Conservation (phyloP, 2,797 vertebrate genomes). For the Avahi laniger region DNA sequence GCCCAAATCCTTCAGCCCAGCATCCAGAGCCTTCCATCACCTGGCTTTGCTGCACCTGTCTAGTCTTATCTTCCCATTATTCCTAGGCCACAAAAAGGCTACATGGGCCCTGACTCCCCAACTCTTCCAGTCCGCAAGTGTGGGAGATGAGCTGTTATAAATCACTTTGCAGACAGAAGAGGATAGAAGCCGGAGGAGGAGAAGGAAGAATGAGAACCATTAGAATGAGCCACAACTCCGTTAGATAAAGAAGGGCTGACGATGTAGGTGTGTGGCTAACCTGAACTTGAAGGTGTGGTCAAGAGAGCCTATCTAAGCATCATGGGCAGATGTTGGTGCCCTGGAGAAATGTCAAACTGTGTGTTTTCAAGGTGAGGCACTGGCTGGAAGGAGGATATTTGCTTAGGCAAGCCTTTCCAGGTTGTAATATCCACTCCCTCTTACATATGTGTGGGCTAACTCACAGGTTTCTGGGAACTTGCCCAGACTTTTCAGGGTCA, state of each 20-base stretch:
- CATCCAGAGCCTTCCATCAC: neutral
- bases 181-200: neutral
- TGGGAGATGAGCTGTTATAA: neutral
- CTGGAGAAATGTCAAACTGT: neutral
- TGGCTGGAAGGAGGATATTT: neutral
- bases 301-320: neutral
- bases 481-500: constrained; percentile 66
- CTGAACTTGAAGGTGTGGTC: neutral
- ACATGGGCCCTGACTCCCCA: neutral
- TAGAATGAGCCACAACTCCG: neutral
- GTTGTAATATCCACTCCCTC: neutral
- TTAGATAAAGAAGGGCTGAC: neutral
- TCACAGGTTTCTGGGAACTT: constrained; percentile 64
- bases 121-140: neutral
- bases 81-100: neutral
- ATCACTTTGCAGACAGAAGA: neutral
- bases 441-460: constrained; percentile 1
- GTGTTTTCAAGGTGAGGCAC: neutral
- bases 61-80: neutral
- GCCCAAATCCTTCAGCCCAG: neutral
- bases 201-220: neutral
- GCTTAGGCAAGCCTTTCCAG: constrained; percentile 23
- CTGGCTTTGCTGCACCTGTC: neutral
- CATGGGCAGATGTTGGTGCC: neutral
- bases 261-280: neutral